Base-by-base conservation (phyloP, 2,797 vertebrate species). In the Pseudochirops corinnae region DNA sequence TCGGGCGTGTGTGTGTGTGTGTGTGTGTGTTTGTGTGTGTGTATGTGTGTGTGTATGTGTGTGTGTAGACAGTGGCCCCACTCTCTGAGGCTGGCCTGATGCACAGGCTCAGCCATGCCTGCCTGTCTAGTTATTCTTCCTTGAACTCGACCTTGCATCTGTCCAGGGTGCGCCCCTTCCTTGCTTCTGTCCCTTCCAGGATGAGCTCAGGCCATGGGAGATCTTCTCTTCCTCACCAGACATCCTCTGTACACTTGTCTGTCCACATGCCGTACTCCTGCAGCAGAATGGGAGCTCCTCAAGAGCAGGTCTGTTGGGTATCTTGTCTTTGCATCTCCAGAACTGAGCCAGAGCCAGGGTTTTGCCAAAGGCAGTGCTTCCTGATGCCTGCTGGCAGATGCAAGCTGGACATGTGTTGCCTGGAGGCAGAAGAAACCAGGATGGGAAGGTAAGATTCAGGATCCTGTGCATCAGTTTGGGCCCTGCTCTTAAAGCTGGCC, bases 201-300 rank as follows among this genome's bases (percentile, higher is more conserved):
- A 67, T 33, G 4, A n/a, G 31, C 4, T 62, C 53, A 3, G 11
- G 58, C 9, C 21, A 53, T n/a, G 57, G 91, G n/a, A 93, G 56
- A 60, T 46, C n/a, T 26, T 39, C 56, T 91, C 91, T 74, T 74
- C 67, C 67, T 74, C 6, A 16, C 67, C n/a, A 13, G 24, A 57
- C 21, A 26, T 57, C 56, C 24, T 57, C 24, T 57, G 21, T 57
- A 57, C 16, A 39, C 33, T 16, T 18, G 13, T 46, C 3, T 0
- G 93, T 21, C 92, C 56, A 56, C 94, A 58, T 91, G 93, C 33
- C 94, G 67, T 90, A n/a, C 62, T 90, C 53, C 67, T 92, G 50
- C 39, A 56, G 10, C 26, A 4, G 9, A 28, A 93, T 4, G 50
- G 4, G 29, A 53, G 55, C 26, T 50, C 58, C 56, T 29, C 1